Conservation (phyloP, 2,888 invertebrate genomes). For the Piscicola geometra region DNA sequence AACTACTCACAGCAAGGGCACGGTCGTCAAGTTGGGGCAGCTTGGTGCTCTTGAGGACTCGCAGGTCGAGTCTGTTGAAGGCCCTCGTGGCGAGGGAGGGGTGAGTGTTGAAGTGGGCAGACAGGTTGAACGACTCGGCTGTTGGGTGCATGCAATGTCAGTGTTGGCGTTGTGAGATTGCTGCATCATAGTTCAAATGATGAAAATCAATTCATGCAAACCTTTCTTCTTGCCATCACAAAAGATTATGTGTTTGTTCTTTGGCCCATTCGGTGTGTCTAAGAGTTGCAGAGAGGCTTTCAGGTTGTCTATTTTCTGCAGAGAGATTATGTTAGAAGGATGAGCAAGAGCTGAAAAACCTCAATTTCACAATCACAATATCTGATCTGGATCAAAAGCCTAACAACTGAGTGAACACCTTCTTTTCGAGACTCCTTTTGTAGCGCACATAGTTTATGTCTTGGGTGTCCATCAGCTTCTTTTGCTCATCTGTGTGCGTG, state of each 20-base stretch:
- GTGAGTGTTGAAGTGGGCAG: slow-evolving; percentile 70
- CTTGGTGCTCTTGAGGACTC: slow-evolving; percentile 3
- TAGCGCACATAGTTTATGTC: slow-evolving; percentile 83
- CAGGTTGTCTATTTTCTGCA: slow-evolving; percentile 66
- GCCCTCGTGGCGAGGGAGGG: slow-evolving; percentile 67
- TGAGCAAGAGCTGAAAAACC: neutral
- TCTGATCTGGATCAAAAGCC: neutral
- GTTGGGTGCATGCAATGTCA: slow-evolving; percentile 15
- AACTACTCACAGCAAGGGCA: slow-evolving; percentile 36
- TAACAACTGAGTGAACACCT: slow-evolving; percentile 56
- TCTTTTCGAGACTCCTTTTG: slow-evolving; percentile 76
- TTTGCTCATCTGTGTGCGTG: slow-evolving; percentile 70
- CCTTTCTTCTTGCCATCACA: slow-evolving; percentile 65
- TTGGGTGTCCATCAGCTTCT: slow-evolving; percentile 82
- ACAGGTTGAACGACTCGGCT: slow-evolving; percentile 65
- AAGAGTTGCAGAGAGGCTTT: slow-evolving; percentile 77
- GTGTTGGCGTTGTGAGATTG: neutral
- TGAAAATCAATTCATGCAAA: too few relatives aligned
- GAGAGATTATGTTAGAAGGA: slow-evolving; percentile 36
- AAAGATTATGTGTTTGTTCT: slow-evolving; percentile 76
- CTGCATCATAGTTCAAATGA: too few relatives aligned
- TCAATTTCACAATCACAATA: slow-evolving; percentile 3
- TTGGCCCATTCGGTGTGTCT: slow-evolving; percentile 66
- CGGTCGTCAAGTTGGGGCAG: slow-evolving; percentile 17
- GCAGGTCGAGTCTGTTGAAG: slow-evolving; percentile 66